Evolutionary conservation across 2,888 invertebrate genomes (phyloP), one percentile per base, ranked within the genome.

Genomic region (Ichneumoninae sp.): DNA sequence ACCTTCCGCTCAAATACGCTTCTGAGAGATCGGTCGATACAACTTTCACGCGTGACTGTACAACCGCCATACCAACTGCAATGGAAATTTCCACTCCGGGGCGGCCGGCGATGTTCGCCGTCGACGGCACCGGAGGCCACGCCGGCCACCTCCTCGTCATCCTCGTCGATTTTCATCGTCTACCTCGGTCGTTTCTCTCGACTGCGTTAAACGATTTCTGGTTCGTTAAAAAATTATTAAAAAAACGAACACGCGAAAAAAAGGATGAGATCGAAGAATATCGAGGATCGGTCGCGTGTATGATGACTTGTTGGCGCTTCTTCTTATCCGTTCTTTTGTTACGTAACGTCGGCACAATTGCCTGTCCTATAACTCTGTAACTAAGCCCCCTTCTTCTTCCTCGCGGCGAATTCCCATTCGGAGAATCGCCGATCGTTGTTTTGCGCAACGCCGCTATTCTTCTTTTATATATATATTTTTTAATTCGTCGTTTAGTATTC

Each of bases 41-140:
- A 87, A 63, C 86, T 92, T 92, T 92, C 90, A 89, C 83, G 83
- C 81, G 79, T 60, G 92, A 92, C 91, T 92, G 92, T 92, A 92
- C 92, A 80, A 87, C 87, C 86, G 89, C 90, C 90, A 91, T 92
- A 90, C 92, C 91, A 92, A 92, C 92, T 92, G 92, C 90, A 92
- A 91, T 92, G 92, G 92, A 92, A 92, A 92, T 92, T 92, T 92
- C 92, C 92, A 92, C 91, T 90, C 60, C 40, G 89, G 88, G 88
- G 88, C 86, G 87, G 87, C 89, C 85, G 88, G 86, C 83, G 87
- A 70, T 70, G 69, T 70, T 81, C 88, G 87, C 83, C 88, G 88
- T 86, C 88, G 89, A 88, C 91, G 90, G 63, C 63, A 33, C 63
- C 33, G 33, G 63, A 63, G 63, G 63, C 63, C 63, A n/a, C 63